These are phyloP conservation scores for Pimpla rufipes DNA, from an alignment of 2,888 invertebrate species.

Conservation along the genomic window DNA sequence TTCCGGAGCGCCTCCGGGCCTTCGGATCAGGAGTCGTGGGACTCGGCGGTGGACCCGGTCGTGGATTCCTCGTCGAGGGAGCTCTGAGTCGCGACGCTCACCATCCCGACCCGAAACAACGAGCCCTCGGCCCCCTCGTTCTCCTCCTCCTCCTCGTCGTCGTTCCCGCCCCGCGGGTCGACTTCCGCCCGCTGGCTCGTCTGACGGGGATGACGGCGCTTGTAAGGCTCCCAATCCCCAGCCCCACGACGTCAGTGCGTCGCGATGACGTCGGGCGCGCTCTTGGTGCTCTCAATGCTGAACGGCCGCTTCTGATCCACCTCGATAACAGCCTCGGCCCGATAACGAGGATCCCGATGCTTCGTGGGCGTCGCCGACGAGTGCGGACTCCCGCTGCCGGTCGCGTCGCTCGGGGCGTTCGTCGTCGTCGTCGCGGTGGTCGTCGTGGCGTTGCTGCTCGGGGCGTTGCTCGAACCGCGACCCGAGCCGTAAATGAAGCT, in stretches of 20 bases:
- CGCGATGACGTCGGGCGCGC: constrained; percentile 96
- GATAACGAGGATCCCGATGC: constrained; percentile 83
- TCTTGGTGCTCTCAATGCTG: constrained; percentile 94
- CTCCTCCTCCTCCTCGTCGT: too few species aligned
- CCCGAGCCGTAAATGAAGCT: constrained; percentile 79
- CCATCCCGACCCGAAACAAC: constrained; percentile 57
- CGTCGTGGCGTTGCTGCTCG: constrained; percentile 73
- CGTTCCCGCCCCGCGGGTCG: too few species aligned
- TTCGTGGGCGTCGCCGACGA: constrained; percentile 69
- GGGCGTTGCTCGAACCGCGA: constrained; percentile 68
- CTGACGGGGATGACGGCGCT: constrained; percentile 87
- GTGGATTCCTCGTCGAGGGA: constrained; percentile 81
- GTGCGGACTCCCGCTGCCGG: constrained; percentile 74
- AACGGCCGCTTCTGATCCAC: constrained; percentile 89
- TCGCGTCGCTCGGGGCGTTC: constrained; percentile 67
- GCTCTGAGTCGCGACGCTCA: constrained; percentile 81
- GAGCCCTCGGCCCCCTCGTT: constrained; percentile 51
- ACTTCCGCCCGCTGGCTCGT: constrained; percentile 52
- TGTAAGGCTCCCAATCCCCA: constrained; percentile 88
- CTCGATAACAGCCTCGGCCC: constrained; percentile 88
- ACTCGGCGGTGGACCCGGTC: constrained; percentile 75
- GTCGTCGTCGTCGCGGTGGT: constrained; percentile 70
- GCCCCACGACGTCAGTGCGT: constrained; percentile 90
- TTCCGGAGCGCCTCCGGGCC: too few species aligned
- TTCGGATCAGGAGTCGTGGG: constrained; percentile 80